Percentiles rank a stretch among this genome's conserved stretches.
Evolutionary conservation across 2,113 vertebrate genomes (phyloP).

Genomic region (Hippocampus mohnikei): DNA sequence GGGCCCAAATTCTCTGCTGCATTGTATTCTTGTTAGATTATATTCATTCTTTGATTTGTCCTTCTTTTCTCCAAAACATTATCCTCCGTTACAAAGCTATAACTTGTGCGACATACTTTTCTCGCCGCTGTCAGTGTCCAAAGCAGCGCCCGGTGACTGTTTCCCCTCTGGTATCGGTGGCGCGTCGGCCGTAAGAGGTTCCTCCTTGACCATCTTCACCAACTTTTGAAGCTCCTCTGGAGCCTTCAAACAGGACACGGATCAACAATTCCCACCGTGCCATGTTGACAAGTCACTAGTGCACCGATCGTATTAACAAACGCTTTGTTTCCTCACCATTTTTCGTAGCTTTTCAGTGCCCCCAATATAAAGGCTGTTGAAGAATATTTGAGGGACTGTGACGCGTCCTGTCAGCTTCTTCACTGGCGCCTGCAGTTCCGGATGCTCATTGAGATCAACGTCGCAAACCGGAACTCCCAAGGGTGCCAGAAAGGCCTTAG

Average conservation of each 20-base stretch:
- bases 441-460: slow-evolving; percentile 65
- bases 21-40: not conserved
- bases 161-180: slow-evolving; percentile 59
- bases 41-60: not conserved
- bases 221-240: slow-evolving; percentile 66
- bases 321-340: slow-evolving; percentile 52
- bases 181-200: slow-evolving; percentile 58
- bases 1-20: not conserved
- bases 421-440: slow-evolving; percentile 53
- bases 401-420: slow-evolving; percentile 66
- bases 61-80: not conserved
- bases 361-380: slow-evolving; percentile 71
- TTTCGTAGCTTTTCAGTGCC: slow-evolving; percentile 71
- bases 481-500: slow-evolving; percentile 59
- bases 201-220: slow-evolving; percentile 64
- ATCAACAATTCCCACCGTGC: not conserved
- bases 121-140: slow-evolving; percentile 56
- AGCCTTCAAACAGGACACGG: slow-evolving; percentile 41
- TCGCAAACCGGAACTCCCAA: slow-evolving; percentile 66
- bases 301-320: not conserved
- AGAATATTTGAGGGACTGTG: slow-evolving; percentile 77
- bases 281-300: not conserved
- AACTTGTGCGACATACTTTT: not conserved
- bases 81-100: not conserved
- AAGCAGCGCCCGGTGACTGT: slow-evolving; percentile 20